Evolutionary conservation across 2,113 vertebrate species (phyloP), one percentile per base, ranked within the genome.

Genomic region (Myanophis thanlyinensis): DNA sequence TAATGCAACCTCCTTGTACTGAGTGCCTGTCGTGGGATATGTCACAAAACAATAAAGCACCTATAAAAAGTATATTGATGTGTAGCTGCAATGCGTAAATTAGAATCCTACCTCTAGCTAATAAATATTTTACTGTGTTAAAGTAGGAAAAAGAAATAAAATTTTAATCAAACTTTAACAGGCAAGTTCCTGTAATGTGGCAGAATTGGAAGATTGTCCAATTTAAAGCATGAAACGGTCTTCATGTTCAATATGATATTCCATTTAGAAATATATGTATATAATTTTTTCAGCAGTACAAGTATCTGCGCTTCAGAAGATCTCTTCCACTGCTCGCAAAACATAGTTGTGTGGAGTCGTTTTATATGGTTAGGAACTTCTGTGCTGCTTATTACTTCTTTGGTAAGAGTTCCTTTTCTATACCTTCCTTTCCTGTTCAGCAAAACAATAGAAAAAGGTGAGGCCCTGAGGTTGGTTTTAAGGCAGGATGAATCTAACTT

Each of bases 301-400:
- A 99, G 95, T 99, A 99, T 93, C 97, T 99, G 86, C 98, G 97
- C 88, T 99, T 99, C 96, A 98, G 99, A 93, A 98, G 98, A 94
- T 98, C 97, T 56, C 95, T 99, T 90, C 97, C 97, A 47, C 96
- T 98, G 91, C 97, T 99, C 46, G 86, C 99, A 94, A 99, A 98
- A 87, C 98, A 98, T 96, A 98, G 99, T 30, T 98, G 98, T 89
- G 94, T 98, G 97, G 98, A 99, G 92, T 98, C 99, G 0, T 90
- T 99, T 0, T 99, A 99, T 96, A 98, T 98, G 67, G 93, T 98
- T 94, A 98, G 98, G 95, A 99, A 99, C 96, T 99, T 97, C 97
- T 97, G 98, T 85, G 92, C 98, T 47, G 4, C 98, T 0, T 99
- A 99, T 93, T 99, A 98, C 96, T 98, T 99, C 95, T 97, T 99